Conservation (phyloP, 2,888 invertebrate species). For the Rhagophthalmus giganteus region DNA sequence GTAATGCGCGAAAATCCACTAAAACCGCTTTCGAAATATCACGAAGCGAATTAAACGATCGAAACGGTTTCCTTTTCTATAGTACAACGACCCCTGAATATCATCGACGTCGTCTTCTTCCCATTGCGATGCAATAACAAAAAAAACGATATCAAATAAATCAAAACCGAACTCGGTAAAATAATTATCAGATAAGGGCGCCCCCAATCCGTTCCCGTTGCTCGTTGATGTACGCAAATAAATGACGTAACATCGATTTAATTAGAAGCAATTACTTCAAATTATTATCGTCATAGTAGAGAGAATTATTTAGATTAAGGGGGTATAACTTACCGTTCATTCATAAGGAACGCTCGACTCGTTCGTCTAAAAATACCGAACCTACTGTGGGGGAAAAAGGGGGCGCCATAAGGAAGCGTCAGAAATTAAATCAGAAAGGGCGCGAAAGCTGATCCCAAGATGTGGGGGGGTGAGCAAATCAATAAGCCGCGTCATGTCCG, state of each 20-base stretch:
- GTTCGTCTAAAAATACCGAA: neutral
- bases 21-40: no score
- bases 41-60: no score
- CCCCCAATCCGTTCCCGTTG: neutral
- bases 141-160: neutral
- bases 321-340: neutral
- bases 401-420: constrained; percentile 20
- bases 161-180: no score
- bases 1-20: no score
- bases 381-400: neutral
- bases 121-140: no score
- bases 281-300: neutral
- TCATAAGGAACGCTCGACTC: neutral
- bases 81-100: no score
- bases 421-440: constrained; percentile 24
- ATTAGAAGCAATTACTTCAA: constrained; percentile 7
- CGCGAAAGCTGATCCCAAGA: constrained; percentile 18
- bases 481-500: constrained; percentile 46
- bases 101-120: no score
- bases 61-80: no score
- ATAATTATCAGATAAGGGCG: no score
- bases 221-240: neutral
- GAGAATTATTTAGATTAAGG: neutral
- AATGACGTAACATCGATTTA: constrained; percentile 7
- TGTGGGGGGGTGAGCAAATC: constrained; percentile 34